Conservation (phyloP, 2,113 vertebrate genomes). For the Neotoma lepida region DNA sequence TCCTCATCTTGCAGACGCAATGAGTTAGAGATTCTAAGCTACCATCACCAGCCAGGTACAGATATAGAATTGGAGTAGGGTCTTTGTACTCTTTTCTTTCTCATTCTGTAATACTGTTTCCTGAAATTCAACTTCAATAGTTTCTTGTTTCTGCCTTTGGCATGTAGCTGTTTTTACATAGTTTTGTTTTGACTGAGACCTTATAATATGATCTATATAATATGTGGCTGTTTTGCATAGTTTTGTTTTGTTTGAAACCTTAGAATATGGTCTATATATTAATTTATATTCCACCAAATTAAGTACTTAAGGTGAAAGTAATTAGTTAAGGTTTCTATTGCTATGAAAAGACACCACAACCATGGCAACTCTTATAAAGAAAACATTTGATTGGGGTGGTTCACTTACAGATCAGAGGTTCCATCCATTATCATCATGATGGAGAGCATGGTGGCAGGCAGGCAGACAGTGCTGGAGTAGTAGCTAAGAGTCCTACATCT, state of each 20-base stretch:
- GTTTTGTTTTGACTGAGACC: neutral
- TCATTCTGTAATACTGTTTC: neutral
- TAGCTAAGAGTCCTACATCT: neutral
- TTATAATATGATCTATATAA: neutral
- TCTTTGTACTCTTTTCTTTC: neutral
- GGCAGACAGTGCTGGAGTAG: neutral
- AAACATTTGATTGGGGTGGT: neutral
- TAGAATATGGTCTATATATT: neutral
- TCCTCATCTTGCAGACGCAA: neutral
- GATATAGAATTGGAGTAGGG: neutral
- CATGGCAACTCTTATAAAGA: neutral
- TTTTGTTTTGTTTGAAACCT: neutral
- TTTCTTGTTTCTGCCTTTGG: neutral
- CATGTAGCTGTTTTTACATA: neutral
- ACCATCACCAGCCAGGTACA: neutral
- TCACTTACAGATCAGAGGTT: neutral
- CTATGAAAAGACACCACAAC: neutral
- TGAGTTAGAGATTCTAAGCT: neutral
- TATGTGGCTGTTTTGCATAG: neutral
- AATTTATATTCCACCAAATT: neutral
- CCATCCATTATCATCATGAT: neutral
- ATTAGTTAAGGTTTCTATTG: neutral
- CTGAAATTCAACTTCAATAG: neutral
- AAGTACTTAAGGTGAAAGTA: neutral
- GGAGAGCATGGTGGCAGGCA: neutral